phyloP scores from a whole-genome alignment of 2,888 invertebrate genomes.

The Metalampra italica region DNA sequence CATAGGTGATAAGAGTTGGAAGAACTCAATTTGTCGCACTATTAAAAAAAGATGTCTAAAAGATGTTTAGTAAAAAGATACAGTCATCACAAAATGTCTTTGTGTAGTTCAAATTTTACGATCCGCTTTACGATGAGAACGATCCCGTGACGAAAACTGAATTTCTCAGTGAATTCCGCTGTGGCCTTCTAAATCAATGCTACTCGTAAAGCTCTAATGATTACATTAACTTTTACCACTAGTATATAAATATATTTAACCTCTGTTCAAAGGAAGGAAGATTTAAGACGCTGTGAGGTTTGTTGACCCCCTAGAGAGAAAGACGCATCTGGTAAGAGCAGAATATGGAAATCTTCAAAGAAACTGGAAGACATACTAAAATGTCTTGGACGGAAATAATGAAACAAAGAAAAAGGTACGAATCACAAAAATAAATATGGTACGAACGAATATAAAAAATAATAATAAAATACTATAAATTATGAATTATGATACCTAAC shows the following conservation, averaged over 20 bases:
- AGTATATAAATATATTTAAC: neutral
- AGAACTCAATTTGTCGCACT: too few species aligned
- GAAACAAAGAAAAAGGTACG: too few species aligned
- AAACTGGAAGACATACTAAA: too few species aligned
- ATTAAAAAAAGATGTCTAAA: neutral
- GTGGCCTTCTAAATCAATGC: neutral
- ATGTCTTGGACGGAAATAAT: too few species aligned
- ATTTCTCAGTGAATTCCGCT: neutral
- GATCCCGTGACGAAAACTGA: neutral
- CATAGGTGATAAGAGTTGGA: too few species aligned
- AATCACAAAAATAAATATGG: too few species aligned
- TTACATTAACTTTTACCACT: constrained; percentile 1
- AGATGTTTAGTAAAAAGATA: neutral
- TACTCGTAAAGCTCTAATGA: constrained; percentile 3
- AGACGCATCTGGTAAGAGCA: too few species aligned
- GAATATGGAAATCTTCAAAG: too few species aligned
- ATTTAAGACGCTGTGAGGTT: neutral
- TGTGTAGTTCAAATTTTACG: neutral
- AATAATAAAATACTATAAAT: too few species aligned
- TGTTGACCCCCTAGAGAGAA: neutral
- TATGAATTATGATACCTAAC: too few species aligned
- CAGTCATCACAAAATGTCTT: neutral
- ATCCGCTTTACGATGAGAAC: neutral
- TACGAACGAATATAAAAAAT: too few species aligned
- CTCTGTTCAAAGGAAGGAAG: neutral